Evolutionary conservation across 1,140 invertebrate genomes (phyloP), one percentile per base, ranked within the genome.

Genomic region (honey bee (Apis mellifera)): DNA sequence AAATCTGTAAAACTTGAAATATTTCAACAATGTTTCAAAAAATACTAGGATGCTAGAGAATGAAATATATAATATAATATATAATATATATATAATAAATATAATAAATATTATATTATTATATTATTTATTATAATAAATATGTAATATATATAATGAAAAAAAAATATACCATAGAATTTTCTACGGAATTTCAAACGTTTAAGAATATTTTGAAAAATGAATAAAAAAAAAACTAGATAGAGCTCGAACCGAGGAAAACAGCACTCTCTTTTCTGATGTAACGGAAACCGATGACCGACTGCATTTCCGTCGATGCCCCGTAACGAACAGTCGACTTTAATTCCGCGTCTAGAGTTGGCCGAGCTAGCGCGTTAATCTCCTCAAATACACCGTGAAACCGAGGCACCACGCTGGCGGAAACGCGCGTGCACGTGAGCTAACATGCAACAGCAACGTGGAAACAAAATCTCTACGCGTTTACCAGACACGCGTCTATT

Each of bases 301-400:
- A 54, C 19, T 78, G 12, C 66, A 72, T 83, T 83, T 83, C 62
- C 57, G 42, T 80, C 75, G 62, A 52, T 52, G 4, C 8, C 9
- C 32, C 54, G 54, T 69, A 54, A 78, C 76, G 65, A 78, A 69
- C 52, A 32, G 4, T 21, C 26, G 21, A 26, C 21, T 50, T 78
- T 68, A 60, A 60, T 78, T 48, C 23, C 19, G 42, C 23, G 55
- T 11, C 55, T 62, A n/a, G 55, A 54, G 55, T 23, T 32, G 9
- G 23, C 12, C 42, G 48, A 50, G 68, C 52, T 48, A 15, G 52
- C 71, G 78, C 52, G 70, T 72, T 55, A 82, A 84, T 84, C 57
- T 82, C 65, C 9, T 84, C 66, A 55, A 82, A 84, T 71, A 71
- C 57, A 74, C 48, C 57, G 78, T 79, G 76, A 80, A 84, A 69